Evolutionary conservation across 2,888 invertebrate genomes (phyloP), one percentile per base, ranked within the genome.

Genomic region (Pomacea canaliculata): DNA sequence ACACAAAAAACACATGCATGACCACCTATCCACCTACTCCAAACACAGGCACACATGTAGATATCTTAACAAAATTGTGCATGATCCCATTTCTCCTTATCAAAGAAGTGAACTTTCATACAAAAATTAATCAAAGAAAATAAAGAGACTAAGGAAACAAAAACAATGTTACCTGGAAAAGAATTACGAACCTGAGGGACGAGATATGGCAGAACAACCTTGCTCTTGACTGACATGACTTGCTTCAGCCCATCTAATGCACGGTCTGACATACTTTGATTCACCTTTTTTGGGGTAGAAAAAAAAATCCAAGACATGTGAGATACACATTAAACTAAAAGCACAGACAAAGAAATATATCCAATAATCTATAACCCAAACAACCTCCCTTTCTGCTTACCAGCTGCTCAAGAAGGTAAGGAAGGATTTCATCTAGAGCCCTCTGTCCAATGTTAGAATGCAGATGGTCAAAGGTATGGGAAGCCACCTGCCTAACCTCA

Each of bases 341-440:
- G 10, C 10, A 16, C 5, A 7, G 48, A 68, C 37, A 68, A 19
- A 27, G 0, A 68, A 12, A 46, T 68, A 46, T 68, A 7, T 46
- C 67, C 13, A n/a, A 8, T 2, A 23, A 68, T 68, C 68, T 23
- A 37, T 1, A 68, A 13, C 12, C 12, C 27, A 1, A 12, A 48
- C 8, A 37, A 2, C 46, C 23, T 46, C 68, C 16, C 16, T 10
- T 56, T 7, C 51, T 23, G 72, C 83, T 78, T 86, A 93, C 94
- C 91, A 95, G 89, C 88, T 95, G 94, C 49, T 94, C 94, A 84
- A 99, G 93, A 94, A 99, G 95, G 79, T 95, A 94, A 76, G 98
- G 97, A 82, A 99, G 92, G 91, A 99, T 98, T 90, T 99, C 99
- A 91, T 99, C 99, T 75, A 99, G 93, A 70, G 99, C 98, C 89